phyloP scores from a whole-genome alignment of 2,113 vertebrate genomes.

The Xiphophorus couchianus region DNA sequence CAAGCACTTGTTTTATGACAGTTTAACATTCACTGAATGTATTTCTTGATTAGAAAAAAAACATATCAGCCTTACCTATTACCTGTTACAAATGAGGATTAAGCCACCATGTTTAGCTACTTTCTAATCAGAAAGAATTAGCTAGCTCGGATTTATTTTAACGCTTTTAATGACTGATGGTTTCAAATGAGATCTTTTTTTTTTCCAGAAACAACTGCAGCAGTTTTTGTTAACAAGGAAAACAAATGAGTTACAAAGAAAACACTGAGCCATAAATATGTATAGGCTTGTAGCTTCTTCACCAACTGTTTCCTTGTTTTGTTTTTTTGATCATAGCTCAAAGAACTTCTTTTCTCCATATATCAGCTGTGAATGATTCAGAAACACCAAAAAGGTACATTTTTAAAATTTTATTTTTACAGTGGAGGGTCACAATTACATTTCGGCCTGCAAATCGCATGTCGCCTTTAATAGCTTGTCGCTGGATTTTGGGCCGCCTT shows the following conservation, averaged over 20 bases:
- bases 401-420: constrained; percentile 80
- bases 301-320: constrained; percentile 11
- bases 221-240: no score
- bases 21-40: no score
- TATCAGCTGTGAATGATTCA: constrained; percentile 79
- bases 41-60: no score
- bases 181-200: no score
- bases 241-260: constrained; percentile 13
- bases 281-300: constrained; percentile 47
- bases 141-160: no score
- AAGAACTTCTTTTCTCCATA: constrained; percentile 39
- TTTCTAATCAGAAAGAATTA: no score
- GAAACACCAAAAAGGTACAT: constrained; percentile 84
- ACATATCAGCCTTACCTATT: no score
- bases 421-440: constrained; percentile 85
- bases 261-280: constrained; percentile 24
- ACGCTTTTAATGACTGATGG: no score
- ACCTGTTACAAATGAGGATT: no score
- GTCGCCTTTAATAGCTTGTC: constrained; percentile 84
- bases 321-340: constrained; percentile 33
- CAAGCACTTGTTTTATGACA: no score
- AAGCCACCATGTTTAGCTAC: no score
- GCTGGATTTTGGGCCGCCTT: constrained; percentile 82
- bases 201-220: no score
- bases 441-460: constrained; percentile 88